Conservation (phyloP, 37 sponge, comb jelly and placozoan genomes). For the Petrosia ficiformis region DNA sequence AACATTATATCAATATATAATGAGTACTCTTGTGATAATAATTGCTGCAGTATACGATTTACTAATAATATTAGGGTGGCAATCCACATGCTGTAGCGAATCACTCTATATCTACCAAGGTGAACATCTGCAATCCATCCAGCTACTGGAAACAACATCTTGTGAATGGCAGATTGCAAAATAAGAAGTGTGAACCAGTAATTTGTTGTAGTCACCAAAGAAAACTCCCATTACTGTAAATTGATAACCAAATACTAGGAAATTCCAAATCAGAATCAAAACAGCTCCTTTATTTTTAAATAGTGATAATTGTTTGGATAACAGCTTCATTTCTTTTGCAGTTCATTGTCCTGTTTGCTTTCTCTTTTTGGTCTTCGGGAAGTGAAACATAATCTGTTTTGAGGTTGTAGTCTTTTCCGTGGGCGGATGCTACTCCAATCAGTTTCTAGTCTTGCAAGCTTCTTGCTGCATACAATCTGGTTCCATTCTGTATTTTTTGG, state of each 20-base stretch:
- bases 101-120: slow-evolving; percentile 45
- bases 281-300: slow-evolving; percentile 2
- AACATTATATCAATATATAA: background rate
- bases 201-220: background rate
- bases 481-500: too few species aligned
- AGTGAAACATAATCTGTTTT: background rate
- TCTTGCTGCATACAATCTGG: too few species aligned
- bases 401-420: background rate
- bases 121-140: slow-evolving; percentile 62
- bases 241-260: slow-evolving; percentile 48
- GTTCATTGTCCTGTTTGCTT: background rate
- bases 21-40: background rate
- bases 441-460: too few species aligned
- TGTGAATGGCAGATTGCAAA: background rate
- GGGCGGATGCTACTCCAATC: too few species aligned
- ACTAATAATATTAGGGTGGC: background rate
- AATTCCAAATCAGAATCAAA: slow-evolving; percentile 34
- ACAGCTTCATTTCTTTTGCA: background rate
- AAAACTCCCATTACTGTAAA: background rate
- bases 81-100: slow-evolving; percentile 24
- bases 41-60: background rate
- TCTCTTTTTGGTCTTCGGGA: background rate
- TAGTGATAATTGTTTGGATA: background rate
- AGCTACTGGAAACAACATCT: slow-evolving; percentile 35
- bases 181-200: background rate